These are phyloP conservation scores for Rhabdomys pumilio DNA, from an alignment of 2,797 vertebrate species.

Conservation along the genomic window DNA sequence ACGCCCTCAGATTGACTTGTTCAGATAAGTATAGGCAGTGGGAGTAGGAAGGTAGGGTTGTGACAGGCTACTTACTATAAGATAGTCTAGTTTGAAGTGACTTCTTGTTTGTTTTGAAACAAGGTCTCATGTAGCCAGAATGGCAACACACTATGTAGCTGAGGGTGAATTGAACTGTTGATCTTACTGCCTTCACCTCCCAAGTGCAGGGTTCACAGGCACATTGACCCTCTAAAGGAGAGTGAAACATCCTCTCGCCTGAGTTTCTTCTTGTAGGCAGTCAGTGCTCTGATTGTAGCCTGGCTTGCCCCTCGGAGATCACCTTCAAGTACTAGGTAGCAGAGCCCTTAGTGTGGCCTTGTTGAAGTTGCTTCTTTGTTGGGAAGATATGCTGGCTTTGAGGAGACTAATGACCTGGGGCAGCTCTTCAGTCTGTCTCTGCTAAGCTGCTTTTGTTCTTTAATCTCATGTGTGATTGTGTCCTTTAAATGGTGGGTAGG, in stretches of 20 bases:
- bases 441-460: conserved; percentile 62
- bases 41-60: background rate
- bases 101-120: background rate
- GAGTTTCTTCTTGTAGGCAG: conserved; percentile 16
- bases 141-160: background rate
- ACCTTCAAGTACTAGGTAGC: background rate
- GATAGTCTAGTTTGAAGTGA: background rate
- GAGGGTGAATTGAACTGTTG: background rate
- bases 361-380: conserved; percentile 58
- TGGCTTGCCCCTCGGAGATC: background rate
- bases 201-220: background rate
- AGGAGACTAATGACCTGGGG: conserved; percentile 14
- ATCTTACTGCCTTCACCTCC: background rate
- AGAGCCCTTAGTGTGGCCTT: conserved; percentile 1
- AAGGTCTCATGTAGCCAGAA: background rate
- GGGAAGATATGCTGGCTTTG: conserved; percentile 47
- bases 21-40: background rate
- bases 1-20: background rate
- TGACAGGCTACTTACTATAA: background rate
- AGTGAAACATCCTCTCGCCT: background rate
- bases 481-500: conserved; percentile 8
- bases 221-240: conserved; percentile 36
- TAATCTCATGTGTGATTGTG: conserved; percentile 34
- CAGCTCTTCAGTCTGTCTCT: conserved; percentile 32
- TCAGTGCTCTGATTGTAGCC: background rate